Evolutionary conservation across 2,113 vertebrate genomes (phyloP), one percentile per base, ranked within the genome.

Genomic region (Abramis brama): DNA sequence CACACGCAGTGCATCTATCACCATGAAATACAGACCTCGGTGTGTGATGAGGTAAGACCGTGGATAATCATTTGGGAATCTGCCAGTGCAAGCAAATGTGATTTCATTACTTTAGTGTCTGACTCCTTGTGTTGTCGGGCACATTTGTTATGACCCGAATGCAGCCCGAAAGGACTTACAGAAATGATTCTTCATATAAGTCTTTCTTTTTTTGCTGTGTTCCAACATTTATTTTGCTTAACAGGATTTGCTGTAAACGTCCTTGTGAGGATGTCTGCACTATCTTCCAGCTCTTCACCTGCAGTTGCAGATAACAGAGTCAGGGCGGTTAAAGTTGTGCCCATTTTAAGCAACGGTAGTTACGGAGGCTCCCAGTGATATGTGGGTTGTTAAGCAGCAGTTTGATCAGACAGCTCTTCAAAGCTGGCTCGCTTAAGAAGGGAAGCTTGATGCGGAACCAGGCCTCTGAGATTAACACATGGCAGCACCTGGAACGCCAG

Each of bases 51-150:
- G 73, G 55, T 78, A 82, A 82, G 85, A 74, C 71, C 52, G 33
- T 76, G 71, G 30, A 60, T 87, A 80, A 82, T 66, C 52, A 52
- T 83, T 86, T 87, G 88, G 79, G 66, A 50, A 23, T 52, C 45
- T 45, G 74, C 88, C 86, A 89, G 79, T 21, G 74, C 82, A 87
- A 57, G 83, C 86, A 83, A 79, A 70, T 64, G 76, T 71, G 62
- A 62, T 85, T 89, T 89, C 60, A 83, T 87, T 89, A 85, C 70
- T 27, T 85, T 59, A 86, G 47, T 79, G 74, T 84, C 87, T 27
- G 36, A 82, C 59, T 82, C 77, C 47, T 87, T 73, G 77, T 79
- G 73, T 47, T 79, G 83, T 83, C 47, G 27, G 50, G 36, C 74
- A 57, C 83, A 83, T 85, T 83, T 74, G 66, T 89, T 74, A 45